These are phyloP conservation scores for Helarctos malayanus DNA, from an alignment of 2,797 vertebrate species.

Conservation along the genomic window DNA sequence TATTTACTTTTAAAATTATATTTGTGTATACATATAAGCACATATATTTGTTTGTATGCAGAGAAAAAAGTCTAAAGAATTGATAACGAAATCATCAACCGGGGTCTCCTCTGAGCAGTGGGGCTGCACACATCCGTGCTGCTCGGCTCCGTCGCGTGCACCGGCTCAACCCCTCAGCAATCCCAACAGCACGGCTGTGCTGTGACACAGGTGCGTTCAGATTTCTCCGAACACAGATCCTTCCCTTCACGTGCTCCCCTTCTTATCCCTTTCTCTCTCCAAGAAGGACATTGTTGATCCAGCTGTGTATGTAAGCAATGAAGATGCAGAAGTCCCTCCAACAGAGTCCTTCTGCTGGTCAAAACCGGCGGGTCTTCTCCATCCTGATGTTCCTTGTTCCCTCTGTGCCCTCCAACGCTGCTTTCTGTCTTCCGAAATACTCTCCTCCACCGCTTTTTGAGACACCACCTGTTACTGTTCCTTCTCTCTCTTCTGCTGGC, in stretches of 20 bases:
- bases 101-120: neutral
- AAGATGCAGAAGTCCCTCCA: neutral
- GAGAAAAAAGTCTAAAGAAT: slow-evolving; percentile 47
- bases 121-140: neutral
- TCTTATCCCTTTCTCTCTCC: neutral
- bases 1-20: slow-evolving; percentile 70
- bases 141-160: neutral
- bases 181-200: neutral
- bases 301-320: neutral
- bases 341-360: neutral
- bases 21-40: slow-evolving; percentile 49
- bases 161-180: neutral
- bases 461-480: neutral
- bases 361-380: neutral
- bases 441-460: neutral
- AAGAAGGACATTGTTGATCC: neutral
- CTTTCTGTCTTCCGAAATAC: neutral
- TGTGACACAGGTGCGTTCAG: too few species aligned
- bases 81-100: slow-evolving; percentile 41
- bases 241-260: neutral
- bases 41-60: slow-evolving; percentile 62
- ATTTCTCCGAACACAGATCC: neutral
- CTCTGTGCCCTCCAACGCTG: neutral
- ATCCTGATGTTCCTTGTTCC: neutral
- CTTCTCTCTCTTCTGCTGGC: slow-evolving; percentile 9